Base-by-base conservation (phyloP, 2,113 vertebrate species). In the Pavo muticus region DNA sequence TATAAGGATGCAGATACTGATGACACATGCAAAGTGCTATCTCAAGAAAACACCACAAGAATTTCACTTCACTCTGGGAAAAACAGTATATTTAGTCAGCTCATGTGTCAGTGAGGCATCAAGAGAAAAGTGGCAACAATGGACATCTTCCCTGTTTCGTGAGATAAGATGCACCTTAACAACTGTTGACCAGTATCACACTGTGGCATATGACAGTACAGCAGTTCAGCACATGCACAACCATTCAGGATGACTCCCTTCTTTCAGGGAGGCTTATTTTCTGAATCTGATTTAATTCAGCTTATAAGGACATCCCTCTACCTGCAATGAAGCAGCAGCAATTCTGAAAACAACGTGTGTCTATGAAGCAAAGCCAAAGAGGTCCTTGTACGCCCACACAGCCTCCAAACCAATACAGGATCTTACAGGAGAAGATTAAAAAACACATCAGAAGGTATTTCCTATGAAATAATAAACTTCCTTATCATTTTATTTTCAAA, bases 381-480 rank as follows among this genome's bases (percentile, higher is more conserved):
- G 32, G 44, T 70, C 39, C 47, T 10, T 16, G 29, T 27, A 48
- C 40, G 19, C 40, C 75, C 60, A 48, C 32, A 88, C 57, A 78
- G 54, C 23, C 1, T 27, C 16, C 44, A 52, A 70, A 47, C 13
- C 50, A 37, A 17, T 25, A 93, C n/a, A 77, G 48, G 23, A 90
- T 60, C 39, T 16, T 84, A 80, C 27, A 60, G 24, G 44, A 96
- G 45, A 84, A 92, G 67, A n/a, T 37, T 59, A 63, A 88, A 85
- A 94, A 64, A 47, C 27, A 27, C 40, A 83, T 83, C 60, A 29
- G 19, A 47, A 88, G 67, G 84, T 8, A 50, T 90, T 95, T 96
- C 63, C 85, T 93, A 95, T 76, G 89, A 96, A 97, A 96, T 91
- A 88, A 71, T 86, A 15, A 95, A 95, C 71, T 97, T 97, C 57